Conservation (phyloP, 2,888 invertebrate species). For the Arctia plantaginis region DNA sequence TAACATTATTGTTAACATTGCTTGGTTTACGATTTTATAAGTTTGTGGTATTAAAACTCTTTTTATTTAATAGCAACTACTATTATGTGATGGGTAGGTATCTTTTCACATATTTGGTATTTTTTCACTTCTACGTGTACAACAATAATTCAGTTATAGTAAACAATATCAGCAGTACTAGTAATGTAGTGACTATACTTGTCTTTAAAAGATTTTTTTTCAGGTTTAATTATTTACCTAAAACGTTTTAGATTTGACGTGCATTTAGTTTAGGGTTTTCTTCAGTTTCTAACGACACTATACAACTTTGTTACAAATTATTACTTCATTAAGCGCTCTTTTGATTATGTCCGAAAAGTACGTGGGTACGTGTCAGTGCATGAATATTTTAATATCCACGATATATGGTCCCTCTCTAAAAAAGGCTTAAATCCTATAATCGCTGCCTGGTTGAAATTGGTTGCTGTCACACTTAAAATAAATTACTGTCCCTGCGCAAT, state of each 20-base stretch:
- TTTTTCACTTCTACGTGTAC: not conserved
- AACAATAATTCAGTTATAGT: not conserved
- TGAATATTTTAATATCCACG: constrained; percentile 18
- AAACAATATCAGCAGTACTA: no score
- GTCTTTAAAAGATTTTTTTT: not conserved
- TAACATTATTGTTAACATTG: no score
- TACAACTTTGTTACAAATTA: not conserved
- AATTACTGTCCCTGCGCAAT: constrained; percentile 78
- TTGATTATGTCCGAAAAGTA: not conserved
- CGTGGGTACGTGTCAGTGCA: not conserved
- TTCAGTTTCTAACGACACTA: not conserved
- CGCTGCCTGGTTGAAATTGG: constrained; percentile 61
- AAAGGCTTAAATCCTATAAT: constrained; percentile 52
- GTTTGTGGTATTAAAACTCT: no score
- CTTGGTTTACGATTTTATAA: no score
- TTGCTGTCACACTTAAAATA: constrained; percentile 78
- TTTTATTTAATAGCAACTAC: no score
- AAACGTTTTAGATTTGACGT: not conserved
- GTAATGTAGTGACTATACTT: no score
- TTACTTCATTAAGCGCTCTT: not conserved
- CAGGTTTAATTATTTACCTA: not conserved
- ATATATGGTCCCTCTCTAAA: constrained; percentile 12
- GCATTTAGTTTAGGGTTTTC: not conserved
- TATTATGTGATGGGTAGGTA: no score
- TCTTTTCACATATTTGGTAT: no score